Base-by-base conservation (phyloP, 2,113 vertebrate species). In the Poecile atricapillus region DNA sequence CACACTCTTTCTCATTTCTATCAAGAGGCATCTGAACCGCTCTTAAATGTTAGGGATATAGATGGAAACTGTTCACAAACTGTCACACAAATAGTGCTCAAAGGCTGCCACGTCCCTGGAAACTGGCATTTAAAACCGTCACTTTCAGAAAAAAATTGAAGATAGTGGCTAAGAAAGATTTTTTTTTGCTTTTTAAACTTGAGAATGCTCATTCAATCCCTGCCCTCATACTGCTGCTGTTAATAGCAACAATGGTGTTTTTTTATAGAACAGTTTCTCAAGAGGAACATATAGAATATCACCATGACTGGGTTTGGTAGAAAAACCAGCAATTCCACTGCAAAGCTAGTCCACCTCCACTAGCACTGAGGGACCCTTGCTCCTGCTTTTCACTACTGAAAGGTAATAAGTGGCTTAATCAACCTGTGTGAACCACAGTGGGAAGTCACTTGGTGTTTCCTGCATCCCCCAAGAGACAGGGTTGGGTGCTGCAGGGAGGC, bases 1-100 rank as follows among this genome's bases (percentile, higher is more conserved):
- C 49, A 60, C 28, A 18, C 15, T 41, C 28, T 58, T 69, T 90
- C 17, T 88, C 67, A 60, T 20, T 83, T 62, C 58, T 86, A 12
- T 60, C 13, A 8, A 92, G 62, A 84, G 46, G n/a, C 53, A 83
- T 69, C 67, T 62, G 41, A 95, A 85, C 37, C 0, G 1, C 58
- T 87, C 46, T 93, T 71, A 82, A 91, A 89, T 68, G 47, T 75
- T 71, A 78, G 27, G 47, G 53, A 71, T 93, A 89, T 75, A 93
- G 74, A 87, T 49, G 53, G 81, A 91, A 95, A 82, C 56, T 27
- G 71, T 68, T 91, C 69, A 71, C 58, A 90, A 70, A 90, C 52
- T 87, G 78, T 82, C 90, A 71, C 56, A 60, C 19, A 87, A 55
- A 71, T 16, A 27, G 43, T 20, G 52, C 1, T 7, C 53, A 82